Base-by-base conservation (phyloP, 2,888 invertebrate genomes). In the Cataglyphis cursor region DNA sequence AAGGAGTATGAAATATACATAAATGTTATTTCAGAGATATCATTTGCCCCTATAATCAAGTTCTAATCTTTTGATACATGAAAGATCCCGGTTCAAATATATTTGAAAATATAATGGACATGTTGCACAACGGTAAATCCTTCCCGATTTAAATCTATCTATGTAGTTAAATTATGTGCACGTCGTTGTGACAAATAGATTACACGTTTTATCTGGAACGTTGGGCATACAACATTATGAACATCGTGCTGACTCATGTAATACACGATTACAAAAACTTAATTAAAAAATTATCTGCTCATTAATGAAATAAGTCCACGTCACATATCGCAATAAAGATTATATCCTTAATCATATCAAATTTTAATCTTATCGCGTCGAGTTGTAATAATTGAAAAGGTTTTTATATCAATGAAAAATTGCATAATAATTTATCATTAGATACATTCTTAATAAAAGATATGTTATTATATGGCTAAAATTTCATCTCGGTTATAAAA, bases 141-240 rank as follows among this genome's bases (percentile, higher is more conserved):
- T 82, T 83, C 82, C 81, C 66, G 84, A 84, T 84, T 87, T 85
- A 88, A 88, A 83, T 82, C 81, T 84, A 85, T 88, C 80, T 84
- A 70, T 85, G 86, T 83, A 85, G 89, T 82, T 89, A 86, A 88
- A 88, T 89, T 89, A 89, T 89, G 86, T 82, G 82, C 85, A 86
- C 75, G 89, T 89, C 87, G 85, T 87, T 85, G 85, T 86, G 86
- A 88, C 86, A 86, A 89, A 89, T 88, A 89, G 87, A 89, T 89
- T 89, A 87, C 88, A 87, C 88, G 88, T 76, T 75, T 70, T n/a
- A 44, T 35, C 44, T 80, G 35, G 76, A 18, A 54, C 38, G 28
- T 21, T 10, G 12, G 18, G 15, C 72, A 57, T 35, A 68, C 48
- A 54, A 57, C 54, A 35, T 61, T 48, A 72, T 10, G 15, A 10